Conservation (phyloP, 2,888 invertebrate genomes). For the Callyntrura sp. region DNA sequence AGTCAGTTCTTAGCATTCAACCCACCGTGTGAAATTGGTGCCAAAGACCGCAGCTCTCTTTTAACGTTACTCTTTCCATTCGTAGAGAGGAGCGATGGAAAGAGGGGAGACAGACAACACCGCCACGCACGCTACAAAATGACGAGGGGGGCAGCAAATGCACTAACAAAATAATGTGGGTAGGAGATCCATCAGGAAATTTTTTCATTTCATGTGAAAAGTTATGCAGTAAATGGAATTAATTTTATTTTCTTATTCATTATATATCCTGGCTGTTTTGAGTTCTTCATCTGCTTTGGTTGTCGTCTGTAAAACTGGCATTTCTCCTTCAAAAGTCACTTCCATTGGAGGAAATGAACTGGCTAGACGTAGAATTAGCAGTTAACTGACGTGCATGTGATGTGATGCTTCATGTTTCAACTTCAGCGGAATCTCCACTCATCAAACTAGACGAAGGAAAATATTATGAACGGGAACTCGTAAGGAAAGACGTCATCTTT, state of each 20-base stretch:
- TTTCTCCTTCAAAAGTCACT: too few relatives aligned
- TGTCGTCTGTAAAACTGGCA: not conserved
- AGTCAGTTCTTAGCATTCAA: not conserved
- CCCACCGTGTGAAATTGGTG: not conserved
- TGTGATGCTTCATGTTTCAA: constrained; percentile 7
- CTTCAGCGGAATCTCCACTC: not conserved
- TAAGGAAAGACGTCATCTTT: too few relatives aligned
- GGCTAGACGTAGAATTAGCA: not conserved
- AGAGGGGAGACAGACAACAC: too few relatives aligned
- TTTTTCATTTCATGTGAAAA: constrained; percentile 4
- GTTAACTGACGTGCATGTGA: not conserved
- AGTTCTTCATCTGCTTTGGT: not conserved
- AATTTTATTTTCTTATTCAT: constrained; percentile 14
- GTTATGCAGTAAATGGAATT: constrained; percentile 15
- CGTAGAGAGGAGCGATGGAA: not conserved
- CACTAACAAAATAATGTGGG: not conserved
- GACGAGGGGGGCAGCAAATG: too few relatives aligned
- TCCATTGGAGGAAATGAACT: not conserved
- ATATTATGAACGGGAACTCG: too few relatives aligned
- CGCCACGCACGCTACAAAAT: too few relatives aligned
- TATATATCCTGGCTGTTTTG: not conserved
- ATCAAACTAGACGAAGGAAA: constrained; percentile 3
- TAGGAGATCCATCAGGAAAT: too few relatives aligned
- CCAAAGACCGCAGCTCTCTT: not conserved
- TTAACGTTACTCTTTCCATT: too few relatives aligned